A percentile compares a stretch with the other conserved stretches of the same genome.
phyloP scores from a whole-genome alignment of 2,113 vertebrate species.

The Mormyrus iriodes region DNA sequence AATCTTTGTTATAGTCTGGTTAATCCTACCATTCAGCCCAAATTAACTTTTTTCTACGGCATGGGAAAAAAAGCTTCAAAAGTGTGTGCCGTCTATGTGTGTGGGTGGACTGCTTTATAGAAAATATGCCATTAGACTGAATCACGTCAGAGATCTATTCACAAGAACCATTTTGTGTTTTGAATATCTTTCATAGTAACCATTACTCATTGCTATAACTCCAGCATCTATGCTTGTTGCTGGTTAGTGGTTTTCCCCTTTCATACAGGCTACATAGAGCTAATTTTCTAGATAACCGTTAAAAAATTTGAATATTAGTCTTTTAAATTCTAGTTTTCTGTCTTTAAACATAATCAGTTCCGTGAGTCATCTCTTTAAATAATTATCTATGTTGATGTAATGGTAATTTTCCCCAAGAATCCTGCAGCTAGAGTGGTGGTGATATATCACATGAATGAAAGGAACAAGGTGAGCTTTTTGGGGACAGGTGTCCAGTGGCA shows the following conservation, averaged over 20 bases:
- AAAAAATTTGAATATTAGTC: neutral
- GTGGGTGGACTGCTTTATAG: neutral
- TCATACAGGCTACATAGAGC: neutral
- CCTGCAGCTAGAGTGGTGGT: neutral
- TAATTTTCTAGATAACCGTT: neutral
- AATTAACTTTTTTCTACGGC: neutral
- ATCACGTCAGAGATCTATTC: neutral
- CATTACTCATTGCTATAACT: neutral
- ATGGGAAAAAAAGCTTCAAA: neutral
- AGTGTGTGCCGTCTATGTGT: neutral
- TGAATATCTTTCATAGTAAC: neutral
- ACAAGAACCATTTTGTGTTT: neutral
- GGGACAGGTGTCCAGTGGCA: constrained; percentile 12
- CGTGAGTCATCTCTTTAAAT: neutral
- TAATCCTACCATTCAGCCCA: neutral
- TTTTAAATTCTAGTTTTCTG: neutral
- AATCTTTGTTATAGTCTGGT: neutral
- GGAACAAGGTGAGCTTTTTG: neutral
- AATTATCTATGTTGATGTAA: neutral
- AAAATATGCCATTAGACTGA: neutral
- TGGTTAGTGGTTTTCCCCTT: neutral
- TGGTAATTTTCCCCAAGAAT: neutral
- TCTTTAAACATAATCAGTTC: neutral
- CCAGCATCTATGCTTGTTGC: neutral
- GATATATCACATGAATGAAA: neutral